A percentile compares a stretch with the other conserved stretches of the same genome.
phyloP scores from a whole-genome alignment of 2,888 invertebrate genomes.

The Acronicta aceris region DNA sequence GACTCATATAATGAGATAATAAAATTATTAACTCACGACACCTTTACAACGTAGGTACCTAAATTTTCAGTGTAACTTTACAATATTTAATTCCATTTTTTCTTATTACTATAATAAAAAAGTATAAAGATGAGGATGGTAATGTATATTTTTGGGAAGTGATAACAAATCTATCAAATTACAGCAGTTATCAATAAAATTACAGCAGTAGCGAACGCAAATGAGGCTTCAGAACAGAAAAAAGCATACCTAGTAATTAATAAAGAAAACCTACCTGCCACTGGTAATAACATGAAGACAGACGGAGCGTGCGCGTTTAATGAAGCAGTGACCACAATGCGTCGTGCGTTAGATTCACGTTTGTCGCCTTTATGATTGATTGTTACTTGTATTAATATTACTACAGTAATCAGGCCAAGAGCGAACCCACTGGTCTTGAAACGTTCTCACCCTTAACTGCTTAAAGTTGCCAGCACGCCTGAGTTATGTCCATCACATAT shows the following conservation, averaged over 20 bases:
- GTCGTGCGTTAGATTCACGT: slow-evolving; percentile 62
- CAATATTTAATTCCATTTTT: too few relatives aligned
- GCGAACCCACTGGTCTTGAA: slow-evolving; percentile 72
- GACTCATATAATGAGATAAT: slow-evolving; percentile 26
- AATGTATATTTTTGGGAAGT: not conserved
- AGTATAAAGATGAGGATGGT: not conserved
- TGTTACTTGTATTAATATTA: slow-evolving; percentile 79
- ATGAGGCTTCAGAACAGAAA: slow-evolving; percentile 3
- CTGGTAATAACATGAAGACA: slow-evolving; percentile 41
- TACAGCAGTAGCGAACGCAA: not conserved
- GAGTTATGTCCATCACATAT: slow-evolving; percentile 67
- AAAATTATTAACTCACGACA: slow-evolving; percentile 27
- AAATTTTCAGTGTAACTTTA: slow-evolving; percentile 6
- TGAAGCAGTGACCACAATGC: slow-evolving; percentile 62
- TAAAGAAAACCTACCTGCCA: slow-evolving; percentile 63
- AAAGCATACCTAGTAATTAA: slow-evolving; percentile 31
- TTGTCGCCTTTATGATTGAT: slow-evolving; percentile 80
- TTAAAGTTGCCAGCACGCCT: slow-evolving; percentile 72
- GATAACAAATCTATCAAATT: not conserved
- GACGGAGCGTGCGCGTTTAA: slow-evolving; percentile 66
- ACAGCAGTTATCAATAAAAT: too few relatives aligned
- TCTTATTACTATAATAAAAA: too few relatives aligned
- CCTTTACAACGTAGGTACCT: slow-evolving; percentile 17
- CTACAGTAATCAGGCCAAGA: slow-evolving; percentile 82
- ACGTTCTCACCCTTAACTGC: slow-evolving; percentile 77